Conservation (phyloP, 2,797 vertebrate genomes). For the Acanthopagrus latus region DNA sequence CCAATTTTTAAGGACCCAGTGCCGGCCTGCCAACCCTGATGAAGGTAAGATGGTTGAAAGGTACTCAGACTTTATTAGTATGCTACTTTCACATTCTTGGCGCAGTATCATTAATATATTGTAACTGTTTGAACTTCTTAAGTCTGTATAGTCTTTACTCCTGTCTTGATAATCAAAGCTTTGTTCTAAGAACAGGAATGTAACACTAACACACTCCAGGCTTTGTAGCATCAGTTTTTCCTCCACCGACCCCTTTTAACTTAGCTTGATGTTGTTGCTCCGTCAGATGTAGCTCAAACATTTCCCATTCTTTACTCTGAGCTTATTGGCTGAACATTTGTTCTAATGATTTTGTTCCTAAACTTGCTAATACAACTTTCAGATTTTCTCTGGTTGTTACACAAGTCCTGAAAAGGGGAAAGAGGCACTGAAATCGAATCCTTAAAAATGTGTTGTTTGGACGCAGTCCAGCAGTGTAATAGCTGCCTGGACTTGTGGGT, state of each 20-base stretch:
- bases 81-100: not conserved
- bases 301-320: not conserved
- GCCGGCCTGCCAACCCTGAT: slow-evolving; percentile 76
- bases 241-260: slow-evolving; percentile 48
- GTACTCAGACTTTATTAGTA: not conserved
- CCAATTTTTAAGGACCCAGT: slow-evolving; percentile 73
- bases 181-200: slow-evolving; percentile 74
- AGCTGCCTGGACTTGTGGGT: slow-evolving; percentile 79
- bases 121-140: slow-evolving; percentile 38
- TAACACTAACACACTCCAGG: slow-evolving; percentile 71
- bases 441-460: slow-evolving; percentile 87
- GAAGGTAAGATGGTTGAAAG: slow-evolving; percentile 78
- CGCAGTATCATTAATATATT: slow-evolving; percentile 31
- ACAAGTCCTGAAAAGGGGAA: slow-evolving; percentile 66
- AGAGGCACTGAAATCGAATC: slow-evolving; percentile 83
- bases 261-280: slow-evolving; percentile 47
- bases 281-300: slow-evolving; percentile 26
- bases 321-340: no score
- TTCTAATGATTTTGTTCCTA: not conserved
- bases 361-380: not conserved
- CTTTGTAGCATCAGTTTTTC: slow-evolving; percentile 62
- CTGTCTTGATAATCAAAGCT: slow-evolving; percentile 70
- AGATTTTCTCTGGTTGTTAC: slow-evolving; percentile 43
- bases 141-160: slow-evolving; percentile 59
- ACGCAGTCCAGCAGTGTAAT: slow-evolving; percentile 78